Base-by-base conservation (phyloP, 1,140 invertebrate genomes). In the Acyrthosiphon pisum region DNA sequence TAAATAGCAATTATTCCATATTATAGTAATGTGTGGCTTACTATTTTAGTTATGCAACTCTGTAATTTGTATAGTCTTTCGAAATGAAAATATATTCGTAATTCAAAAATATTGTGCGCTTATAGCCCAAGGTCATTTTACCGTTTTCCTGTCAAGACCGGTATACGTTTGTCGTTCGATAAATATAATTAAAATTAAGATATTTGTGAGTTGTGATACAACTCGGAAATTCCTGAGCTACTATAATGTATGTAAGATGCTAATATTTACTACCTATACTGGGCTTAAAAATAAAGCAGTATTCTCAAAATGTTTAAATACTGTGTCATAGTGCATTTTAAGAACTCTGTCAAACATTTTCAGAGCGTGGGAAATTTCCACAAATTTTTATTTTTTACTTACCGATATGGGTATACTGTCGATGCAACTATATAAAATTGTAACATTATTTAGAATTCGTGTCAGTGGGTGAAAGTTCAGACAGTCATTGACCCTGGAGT, bases 401-500 rank as follows among this genome's bases (percentile, higher is more conserved):
- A 76, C n/a, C 60, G 30, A 8, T 76, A 41, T n/a, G n/a, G n/a
- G n/a, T n/a, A 50, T 91, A 50, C n/a, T 6, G 50, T 53, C 1
- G 44, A 48, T 53, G 76, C 90, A 50, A 41, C 44, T 83, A 48
- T n/a, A 50, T 50, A 44, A 44, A 92, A 83, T 81, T 20, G 46
- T 91, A 91, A 81, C n/a, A 50, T 46, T 81, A 83, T 93, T 84
- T 41, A 56, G 81, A 56, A 93, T 93, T 56, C 22, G 81, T 93
- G 91, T 93, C 81, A 93, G 81, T 93, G 81, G 91, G 91, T 93
- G 91, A 93, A 93, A 93, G 91, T 93, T 93, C 81, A 93, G 37
- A 53, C 81, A 83, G 90, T 56, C 91, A n/a, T 93, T 93, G 91
- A 93, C 81, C 91, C 81, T 48, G 46, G 22, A 23, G 48, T 48